Conservation (phyloP, 1,140 invertebrate species). For the Phymastichus coffea region DNA sequence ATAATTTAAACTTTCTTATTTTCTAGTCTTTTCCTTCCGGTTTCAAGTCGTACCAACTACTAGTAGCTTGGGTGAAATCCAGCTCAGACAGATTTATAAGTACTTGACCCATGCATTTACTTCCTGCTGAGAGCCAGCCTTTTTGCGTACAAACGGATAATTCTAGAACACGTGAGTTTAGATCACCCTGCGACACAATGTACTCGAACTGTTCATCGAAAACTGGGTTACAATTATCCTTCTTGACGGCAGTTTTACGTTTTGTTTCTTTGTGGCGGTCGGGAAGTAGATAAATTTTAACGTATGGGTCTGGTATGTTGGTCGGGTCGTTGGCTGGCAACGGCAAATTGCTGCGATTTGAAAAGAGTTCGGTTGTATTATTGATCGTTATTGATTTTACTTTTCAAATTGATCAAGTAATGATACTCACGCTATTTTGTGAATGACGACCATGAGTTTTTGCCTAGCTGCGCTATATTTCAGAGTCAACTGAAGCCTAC, state of each 20-base stretch:
- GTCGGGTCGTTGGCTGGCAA: conserved; percentile 73
- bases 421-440: conserved; percentile 81
- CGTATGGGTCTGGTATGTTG: conserved; percentile 92
- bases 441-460: conserved; percentile 77
- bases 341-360: conserved; percentile 72
- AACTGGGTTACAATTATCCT: conserved; percentile 87
- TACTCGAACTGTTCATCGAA: conserved; percentile 92
- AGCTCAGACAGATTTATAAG: conserved; percentile 66
- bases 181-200: conserved; percentile 73
- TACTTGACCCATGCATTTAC: conserved; percentile 78
- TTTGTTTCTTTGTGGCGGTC: conserved; percentile 85
- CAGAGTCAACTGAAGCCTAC: conserved; percentile 83
- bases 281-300: conserved; percentile 89
- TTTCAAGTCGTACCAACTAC: conserved; percentile 71
- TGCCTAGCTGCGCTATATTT: conserved; percentile 81
- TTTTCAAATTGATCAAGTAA: conserved; percentile 4
- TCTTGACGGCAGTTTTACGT: conserved; percentile 83
- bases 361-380: not conserved
- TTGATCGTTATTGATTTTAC: no score
- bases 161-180: conserved; percentile 72
- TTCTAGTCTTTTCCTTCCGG: conserved; percentile 60
- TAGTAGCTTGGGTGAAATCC: conserved; percentile 66
- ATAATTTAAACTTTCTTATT: no score
- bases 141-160: conserved; percentile 84
- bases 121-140: conserved; percentile 72